These are phyloP conservation scores for Adelognathus sp. DNA, from an alignment of 2,888 invertebrate genomes.

Conservation along the genomic window DNA sequence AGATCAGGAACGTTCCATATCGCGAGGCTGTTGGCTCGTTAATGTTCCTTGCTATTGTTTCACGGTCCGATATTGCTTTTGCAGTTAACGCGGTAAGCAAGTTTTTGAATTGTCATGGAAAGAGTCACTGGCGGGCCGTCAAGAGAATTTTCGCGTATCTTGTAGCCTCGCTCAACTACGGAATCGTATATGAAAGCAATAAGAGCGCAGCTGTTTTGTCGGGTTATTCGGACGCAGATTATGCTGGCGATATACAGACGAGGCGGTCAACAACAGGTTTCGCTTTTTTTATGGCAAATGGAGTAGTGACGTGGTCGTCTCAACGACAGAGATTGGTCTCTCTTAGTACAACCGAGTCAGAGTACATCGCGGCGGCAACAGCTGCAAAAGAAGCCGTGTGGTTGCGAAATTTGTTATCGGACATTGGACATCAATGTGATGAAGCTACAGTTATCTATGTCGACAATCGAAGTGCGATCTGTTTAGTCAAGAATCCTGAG, in stretches of 20 bases:
- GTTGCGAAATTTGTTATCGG: conserved; percentile 44
- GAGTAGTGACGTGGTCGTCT: neutral
- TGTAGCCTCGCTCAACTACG: too few relatives aligned
- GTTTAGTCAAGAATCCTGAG: conserved; percentile 23
- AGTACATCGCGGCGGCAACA: conserved; percentile 54
- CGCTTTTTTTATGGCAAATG: neutral
- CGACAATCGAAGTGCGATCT: conserved; percentile 43
- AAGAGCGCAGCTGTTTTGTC: too few relatives aligned
- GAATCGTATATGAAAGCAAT: too few relatives aligned
- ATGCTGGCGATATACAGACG: neutral
- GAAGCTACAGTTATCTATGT: neutral
- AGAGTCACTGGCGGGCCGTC: too few relatives aligned
- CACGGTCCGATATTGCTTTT: too few relatives aligned
- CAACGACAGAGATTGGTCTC: conserved; percentile 31
- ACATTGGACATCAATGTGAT: conserved; percentile 15
- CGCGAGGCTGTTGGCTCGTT: conserved; percentile 1
- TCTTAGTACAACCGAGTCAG: conserved; percentile 51
- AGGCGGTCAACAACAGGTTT: neutral
- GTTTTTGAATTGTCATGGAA: too few relatives aligned
- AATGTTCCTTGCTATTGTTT: neutral
- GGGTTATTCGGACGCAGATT: conserved; percentile 11
- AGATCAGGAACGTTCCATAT: neutral
- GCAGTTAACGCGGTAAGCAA: too few relatives aligned
- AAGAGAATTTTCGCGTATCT: too few relatives aligned
- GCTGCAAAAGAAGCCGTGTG: conserved; percentile 48